phyloP scores from a whole-genome alignment of 2,888 invertebrate genomes.

The Sinelater perroti region DNA sequence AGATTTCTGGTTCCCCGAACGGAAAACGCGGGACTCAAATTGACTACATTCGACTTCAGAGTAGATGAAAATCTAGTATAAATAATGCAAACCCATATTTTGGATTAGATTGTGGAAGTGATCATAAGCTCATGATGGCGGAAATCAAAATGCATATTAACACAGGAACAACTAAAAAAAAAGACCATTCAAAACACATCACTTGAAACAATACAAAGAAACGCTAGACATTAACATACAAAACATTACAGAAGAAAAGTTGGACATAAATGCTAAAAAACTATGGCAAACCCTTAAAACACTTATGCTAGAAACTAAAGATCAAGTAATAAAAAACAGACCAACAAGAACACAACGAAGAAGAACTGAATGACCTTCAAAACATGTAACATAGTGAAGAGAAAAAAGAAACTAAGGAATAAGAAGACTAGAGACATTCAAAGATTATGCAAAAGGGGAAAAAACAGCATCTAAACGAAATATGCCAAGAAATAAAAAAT shows the following conservation, averaged over 20 bases:
- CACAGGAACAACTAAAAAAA: not conserved
- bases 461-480: too few species aligned
- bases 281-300: not conserved
- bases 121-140: conserved; percentile 2
- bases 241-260: not conserved
- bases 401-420: too few species aligned
- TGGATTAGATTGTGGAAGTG: not conserved
- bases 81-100: not conserved
- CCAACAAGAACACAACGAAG: not conserved
- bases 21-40: too few species aligned
- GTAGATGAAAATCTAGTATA: conserved; percentile 1
- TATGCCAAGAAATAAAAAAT: too few species aligned
- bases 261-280: not conserved
- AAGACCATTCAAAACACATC: not conserved
- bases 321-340: not conserved
- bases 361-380: not conserved
- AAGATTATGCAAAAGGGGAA: too few species aligned
- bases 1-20: too few species aligned
- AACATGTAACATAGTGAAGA: not conserved
- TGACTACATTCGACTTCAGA: not conserved
- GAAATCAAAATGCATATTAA: not conserved
- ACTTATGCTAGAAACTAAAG: conserved; percentile 1
- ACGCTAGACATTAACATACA: not conserved
- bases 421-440: too few species aligned
- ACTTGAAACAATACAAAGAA: conserved; percentile 1